Conservation (phyloP, 2,113 vertebrate species). For the Coptodon bakossiorum region DNA sequence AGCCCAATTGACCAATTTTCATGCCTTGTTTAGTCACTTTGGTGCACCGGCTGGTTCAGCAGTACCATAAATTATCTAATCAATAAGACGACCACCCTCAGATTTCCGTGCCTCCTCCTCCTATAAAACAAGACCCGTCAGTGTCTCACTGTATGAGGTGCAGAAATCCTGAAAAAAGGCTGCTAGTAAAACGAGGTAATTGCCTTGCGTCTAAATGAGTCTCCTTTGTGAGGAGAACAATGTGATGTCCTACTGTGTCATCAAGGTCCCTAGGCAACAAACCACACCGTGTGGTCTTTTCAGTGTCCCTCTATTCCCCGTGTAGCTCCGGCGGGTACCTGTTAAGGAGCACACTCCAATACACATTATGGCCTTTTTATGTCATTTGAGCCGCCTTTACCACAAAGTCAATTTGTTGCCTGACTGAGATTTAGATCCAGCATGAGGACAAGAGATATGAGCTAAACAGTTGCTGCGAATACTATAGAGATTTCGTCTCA, state of each 20-base stretch:
- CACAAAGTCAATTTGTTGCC: slow-evolving; percentile 50
- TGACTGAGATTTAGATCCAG: slow-evolving; percentile 15
- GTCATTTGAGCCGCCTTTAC: slow-evolving; percentile 26
- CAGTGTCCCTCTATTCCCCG: slow-evolving; percentile 19
- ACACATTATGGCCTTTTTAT: slow-evolving; percentile 44
- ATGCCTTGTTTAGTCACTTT: slow-evolving; percentile 54
- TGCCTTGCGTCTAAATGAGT: slow-evolving; percentile 60
- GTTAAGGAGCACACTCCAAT: slow-evolving; percentile 57
- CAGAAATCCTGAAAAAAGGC: slow-evolving; percentile 25
- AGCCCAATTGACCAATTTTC: slow-evolving; percentile 50
- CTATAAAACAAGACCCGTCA: slow-evolving; percentile 40
- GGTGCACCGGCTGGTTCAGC: slow-evolving; percentile 22
- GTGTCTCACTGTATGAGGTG: slow-evolving; percentile 54
- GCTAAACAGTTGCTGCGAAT: not conserved
- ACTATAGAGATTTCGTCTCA: not conserved
- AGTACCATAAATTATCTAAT: slow-evolving; percentile 63
- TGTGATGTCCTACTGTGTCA: slow-evolving; percentile 62
- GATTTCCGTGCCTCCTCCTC: slow-evolving; percentile 39
- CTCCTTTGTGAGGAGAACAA: slow-evolving; percentile 69
- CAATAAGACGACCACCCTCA: slow-evolving; percentile 61
- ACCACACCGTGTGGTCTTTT: slow-evolving; percentile 56
- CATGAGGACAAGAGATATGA: not conserved
- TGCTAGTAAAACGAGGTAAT: slow-evolving; percentile 57
- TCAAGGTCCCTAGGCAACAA: slow-evolving; percentile 59
- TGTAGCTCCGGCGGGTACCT: slow-evolving; percentile 59